Conservation (phyloP, 1,140 invertebrate species). For the Liolophura sinensis region DNA sequence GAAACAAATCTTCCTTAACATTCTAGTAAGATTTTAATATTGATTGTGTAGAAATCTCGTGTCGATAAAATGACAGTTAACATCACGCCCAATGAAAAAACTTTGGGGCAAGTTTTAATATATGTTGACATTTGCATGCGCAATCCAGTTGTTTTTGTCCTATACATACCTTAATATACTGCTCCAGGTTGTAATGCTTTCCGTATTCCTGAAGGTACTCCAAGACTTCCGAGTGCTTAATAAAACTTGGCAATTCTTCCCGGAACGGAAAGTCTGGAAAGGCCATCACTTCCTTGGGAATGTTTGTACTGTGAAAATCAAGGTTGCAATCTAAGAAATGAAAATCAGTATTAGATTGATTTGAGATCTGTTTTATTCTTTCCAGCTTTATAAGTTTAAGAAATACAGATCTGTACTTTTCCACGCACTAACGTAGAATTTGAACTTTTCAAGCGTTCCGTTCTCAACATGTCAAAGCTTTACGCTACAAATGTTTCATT, state of each 20-base stretch:
- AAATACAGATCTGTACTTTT: no score
- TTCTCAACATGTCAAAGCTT: no score
- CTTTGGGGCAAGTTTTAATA: neutral
- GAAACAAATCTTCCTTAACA: no score
- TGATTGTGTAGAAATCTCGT: neutral
- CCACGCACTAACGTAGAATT: no score
- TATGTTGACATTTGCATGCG: neutral
- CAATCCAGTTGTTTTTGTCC: neutral
- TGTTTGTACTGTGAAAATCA: constrained; percentile 71
- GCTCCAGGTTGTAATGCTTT: constrained; percentile 69
- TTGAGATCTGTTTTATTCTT: no score
- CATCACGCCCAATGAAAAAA: neutral
- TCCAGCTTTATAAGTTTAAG: no score
- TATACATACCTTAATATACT: constrained; percentile 72
- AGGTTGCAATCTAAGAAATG: neutral
- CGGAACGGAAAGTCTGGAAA: constrained; percentile 78
- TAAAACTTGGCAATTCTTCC: constrained; percentile 69
- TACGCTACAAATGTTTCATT: no score
- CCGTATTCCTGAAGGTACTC: constrained; percentile 78
- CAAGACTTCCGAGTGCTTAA: constrained; percentile 76
- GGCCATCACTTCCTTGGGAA: constrained; percentile 86
- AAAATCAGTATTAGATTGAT: no score
- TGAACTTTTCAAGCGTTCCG: no score
- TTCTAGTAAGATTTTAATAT: no score
- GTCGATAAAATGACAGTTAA: constrained; percentile 12